Evolutionary conservation across 2,797 vertebrate genomes (phyloP).

Genomic region (Acestrorhynchus altus): DNA sequence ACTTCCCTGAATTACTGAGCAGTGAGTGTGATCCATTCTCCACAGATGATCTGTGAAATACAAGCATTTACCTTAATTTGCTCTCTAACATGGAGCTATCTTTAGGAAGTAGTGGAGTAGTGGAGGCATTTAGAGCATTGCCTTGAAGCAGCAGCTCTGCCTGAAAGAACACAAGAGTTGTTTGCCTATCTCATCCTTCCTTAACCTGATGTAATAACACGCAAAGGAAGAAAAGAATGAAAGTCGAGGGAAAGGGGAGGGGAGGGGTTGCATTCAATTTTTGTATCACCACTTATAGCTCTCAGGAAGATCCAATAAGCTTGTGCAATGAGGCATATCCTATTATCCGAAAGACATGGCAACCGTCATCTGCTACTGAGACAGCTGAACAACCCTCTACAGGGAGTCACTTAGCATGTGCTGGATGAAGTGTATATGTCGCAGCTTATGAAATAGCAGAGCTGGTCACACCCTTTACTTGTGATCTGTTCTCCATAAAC

Average conservation of each 20-base stretch:
- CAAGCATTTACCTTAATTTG: constrained; percentile 70
- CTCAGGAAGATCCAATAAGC: constrained; percentile 76
- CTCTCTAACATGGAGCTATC: constrained; percentile 44
- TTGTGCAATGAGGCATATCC: constrained; percentile 73
- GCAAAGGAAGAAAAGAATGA: constrained; percentile 50
- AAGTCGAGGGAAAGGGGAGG: background rate
- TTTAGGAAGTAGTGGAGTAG: constrained; percentile 59
- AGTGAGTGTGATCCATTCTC: constrained; percentile 8
- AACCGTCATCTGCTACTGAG: constrained; percentile 58
- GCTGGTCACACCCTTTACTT: background rate
- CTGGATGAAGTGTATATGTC: background rate
- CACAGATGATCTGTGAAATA: constrained; percentile 19
- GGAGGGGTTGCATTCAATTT: constrained; percentile 69
- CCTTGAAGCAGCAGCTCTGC: constrained; percentile 49
- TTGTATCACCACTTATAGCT: constrained; percentile 75
- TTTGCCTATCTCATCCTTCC: constrained; percentile 69
- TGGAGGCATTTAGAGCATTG: constrained; percentile 42
- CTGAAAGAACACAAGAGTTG: constrained; percentile 65
- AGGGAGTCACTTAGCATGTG: constrained; percentile 38
- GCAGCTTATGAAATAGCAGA: background rate
- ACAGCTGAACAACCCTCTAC: constrained; percentile 41
- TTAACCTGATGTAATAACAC: constrained; percentile 66
- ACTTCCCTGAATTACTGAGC: constrained; percentile 47
- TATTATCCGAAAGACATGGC: constrained; percentile 70
- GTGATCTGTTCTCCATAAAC: background rate